Conservation (phyloP, 2,113 vertebrate genomes). For the Heloderma charlesbogerti region DNA sequence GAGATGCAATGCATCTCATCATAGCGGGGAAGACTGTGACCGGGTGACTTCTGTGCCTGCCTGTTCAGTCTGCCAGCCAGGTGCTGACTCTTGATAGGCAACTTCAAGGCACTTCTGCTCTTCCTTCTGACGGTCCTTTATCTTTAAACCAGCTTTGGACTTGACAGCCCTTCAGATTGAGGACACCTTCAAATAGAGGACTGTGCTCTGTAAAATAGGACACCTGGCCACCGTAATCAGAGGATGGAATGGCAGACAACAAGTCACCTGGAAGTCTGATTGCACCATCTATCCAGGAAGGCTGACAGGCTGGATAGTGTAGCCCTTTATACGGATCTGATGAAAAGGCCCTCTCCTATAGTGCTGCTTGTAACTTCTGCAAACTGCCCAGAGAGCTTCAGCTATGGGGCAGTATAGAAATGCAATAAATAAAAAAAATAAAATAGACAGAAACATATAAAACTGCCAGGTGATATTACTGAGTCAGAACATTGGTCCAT, state of each 20-base stretch:
- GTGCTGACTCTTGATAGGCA: neutral
- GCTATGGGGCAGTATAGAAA: too few species aligned
- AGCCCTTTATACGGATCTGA: neutral
- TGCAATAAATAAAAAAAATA: too few species aligned
- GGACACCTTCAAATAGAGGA: neutral
- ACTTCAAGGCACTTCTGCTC: neutral
- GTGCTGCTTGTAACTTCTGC: too few species aligned
- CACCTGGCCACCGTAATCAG: neutral
- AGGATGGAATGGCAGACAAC: too few species aligned
- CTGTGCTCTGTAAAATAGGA: neutral
- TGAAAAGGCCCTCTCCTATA: neutral
- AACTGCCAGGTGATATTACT: neutral
- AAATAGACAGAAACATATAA: neutral
- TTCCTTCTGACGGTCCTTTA: neutral
- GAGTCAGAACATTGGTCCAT: neutral
- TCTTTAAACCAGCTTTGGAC: neutral
- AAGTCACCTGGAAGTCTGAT: neutral
- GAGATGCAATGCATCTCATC: too few species aligned
- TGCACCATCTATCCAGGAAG: neutral
- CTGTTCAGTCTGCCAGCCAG: neutral
- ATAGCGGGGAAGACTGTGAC: too few species aligned
- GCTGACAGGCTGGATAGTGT: neutral
- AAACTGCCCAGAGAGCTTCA: too few species aligned
- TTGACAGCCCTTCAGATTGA: neutral
- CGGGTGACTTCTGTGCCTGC: neutral